A percentile compares a stretch with the other conserved stretches of the same genome.
These are phyloP conservation scores for Gambelia wislizenii DNA, from an alignment of 2,797 vertebrate genomes.

Conservation along the genomic window DNA sequence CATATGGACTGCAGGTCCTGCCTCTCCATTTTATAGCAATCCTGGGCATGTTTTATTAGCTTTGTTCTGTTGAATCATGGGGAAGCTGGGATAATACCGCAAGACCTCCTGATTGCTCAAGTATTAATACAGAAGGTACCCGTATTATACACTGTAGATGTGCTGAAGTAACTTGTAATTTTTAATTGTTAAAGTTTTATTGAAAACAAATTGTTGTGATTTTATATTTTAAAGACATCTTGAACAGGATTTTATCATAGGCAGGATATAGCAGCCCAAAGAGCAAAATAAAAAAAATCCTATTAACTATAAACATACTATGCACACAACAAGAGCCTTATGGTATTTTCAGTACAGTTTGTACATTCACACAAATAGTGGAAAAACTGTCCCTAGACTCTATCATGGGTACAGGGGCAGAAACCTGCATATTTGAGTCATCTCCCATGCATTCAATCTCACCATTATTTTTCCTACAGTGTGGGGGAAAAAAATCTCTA, in stretches of 20 bases:
- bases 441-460: neutral
- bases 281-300: neutral
- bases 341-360: neutral
- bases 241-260: neutral
- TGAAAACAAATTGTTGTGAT: neutral
- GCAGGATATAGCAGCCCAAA: neutral
- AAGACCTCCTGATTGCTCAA: slow-evolving; percentile 22
- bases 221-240: neutral
- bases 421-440: neutral
- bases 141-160: neutral
- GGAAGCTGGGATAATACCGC: neutral
- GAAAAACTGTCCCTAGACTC: neutral
- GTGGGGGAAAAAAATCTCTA: neutral
- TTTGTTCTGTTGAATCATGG: slow-evolving; percentile 9
- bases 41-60: slow-evolving; percentile 32
- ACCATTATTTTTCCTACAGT: too few species aligned
- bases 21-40: slow-evolving; percentile 23
- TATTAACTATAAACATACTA: neutral
- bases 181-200: neutral
- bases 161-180: neutral
- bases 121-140: slow-evolving; percentile 24
- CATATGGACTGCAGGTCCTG: neutral
- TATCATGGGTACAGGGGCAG: neutral
- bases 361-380: slow-evolving; percentile 13
- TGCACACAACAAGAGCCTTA: neutral